Conservation (phyloP, 2,888 invertebrate genomes). For the Sisyra nigra region DNA sequence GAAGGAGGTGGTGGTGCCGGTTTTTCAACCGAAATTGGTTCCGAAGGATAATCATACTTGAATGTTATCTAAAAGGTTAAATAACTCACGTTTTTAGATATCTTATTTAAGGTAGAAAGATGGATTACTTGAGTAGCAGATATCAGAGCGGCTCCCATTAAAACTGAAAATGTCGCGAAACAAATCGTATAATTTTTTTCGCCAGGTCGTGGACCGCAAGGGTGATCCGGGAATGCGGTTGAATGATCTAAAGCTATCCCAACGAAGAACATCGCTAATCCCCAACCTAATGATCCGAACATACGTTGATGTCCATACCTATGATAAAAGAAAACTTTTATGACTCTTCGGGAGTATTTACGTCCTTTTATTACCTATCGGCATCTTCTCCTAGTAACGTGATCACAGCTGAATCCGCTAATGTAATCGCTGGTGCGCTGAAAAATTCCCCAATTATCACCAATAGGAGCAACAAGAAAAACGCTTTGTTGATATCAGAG, state of each 20-base stretch:
- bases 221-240: slow-evolving; percentile 86
- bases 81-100: neutral
- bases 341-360: neutral
- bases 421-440: slow-evolving; percentile 86
- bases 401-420: slow-evolving; percentile 86
- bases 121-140: slow-evolving; percentile 83
- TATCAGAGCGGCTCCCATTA: slow-evolving; percentile 90
- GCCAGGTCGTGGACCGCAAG: slow-evolving; percentile 72
- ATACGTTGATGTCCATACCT: slow-evolving; percentile 92
- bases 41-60: slow-evolving; percentile 40
- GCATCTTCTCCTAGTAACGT: slow-evolving; percentile 79
- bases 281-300: slow-evolving; percentile 98
- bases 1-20: slow-evolving; percentile 30
- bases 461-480: slow-evolving; percentile 81
- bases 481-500: slow-evolving; percentile 85
- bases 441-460: slow-evolving; percentile 97
- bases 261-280: slow-evolving; percentile 96
- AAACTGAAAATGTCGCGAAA: slow-evolving; percentile 91
- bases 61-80: slow-evolving; percentile 36
- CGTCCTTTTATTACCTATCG: slow-evolving; percentile 33
- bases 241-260: slow-evolving; percentile 93
- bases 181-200: slow-evolving; percentile 98
- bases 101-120: too few relatives aligned
- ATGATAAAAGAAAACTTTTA: slow-evolving; percentile 6
- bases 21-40: slow-evolving; percentile 19